Evolutionary conservation across 1,140 invertebrate species (phyloP).

Genomic region (Mylabris phalerata): DNA sequence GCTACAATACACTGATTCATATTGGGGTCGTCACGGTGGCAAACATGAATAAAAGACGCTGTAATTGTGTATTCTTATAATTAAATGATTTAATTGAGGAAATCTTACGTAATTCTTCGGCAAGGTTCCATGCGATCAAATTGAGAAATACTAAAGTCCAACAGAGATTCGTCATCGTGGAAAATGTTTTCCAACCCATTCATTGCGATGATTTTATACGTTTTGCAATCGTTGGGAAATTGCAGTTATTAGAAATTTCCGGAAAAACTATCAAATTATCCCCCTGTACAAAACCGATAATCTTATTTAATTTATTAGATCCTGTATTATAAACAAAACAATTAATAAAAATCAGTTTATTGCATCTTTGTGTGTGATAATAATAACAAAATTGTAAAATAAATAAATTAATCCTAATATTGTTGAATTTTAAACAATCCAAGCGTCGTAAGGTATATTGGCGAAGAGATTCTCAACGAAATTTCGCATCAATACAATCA

Average conservation of each 20-base stretch:
- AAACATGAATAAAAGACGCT: conserved; percentile 58
- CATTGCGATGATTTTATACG: too few species aligned
- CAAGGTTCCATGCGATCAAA: neutral
- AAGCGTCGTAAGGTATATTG: conserved; percentile 69
- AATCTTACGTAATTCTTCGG: conserved; percentile 8
- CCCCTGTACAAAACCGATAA: too few species aligned
- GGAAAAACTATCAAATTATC: too few species aligned
- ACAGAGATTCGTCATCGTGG: too few species aligned
- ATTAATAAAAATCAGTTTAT: too few species aligned
- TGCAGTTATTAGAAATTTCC: too few species aligned
- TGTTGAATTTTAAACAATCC: conserved; percentile 43
- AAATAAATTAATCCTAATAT: neutral
- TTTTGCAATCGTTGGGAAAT: too few species aligned
- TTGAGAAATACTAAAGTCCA: too few species aligned
- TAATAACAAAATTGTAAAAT: neutral
- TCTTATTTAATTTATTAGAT: too few species aligned
- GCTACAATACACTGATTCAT: conserved; percentile 48
- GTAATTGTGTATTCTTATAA: conserved; percentile 3
- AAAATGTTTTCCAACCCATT: too few species aligned
- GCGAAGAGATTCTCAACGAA: conserved; percentile 69
- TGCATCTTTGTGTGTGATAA: neutral
- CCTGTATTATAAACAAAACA: too few species aligned
- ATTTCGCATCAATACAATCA: conserved; percentile 63
- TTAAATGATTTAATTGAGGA: neutral
- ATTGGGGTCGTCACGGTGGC: conserved; percentile 50